Base-by-base conservation (phyloP, 2,888 invertebrate species). In the Strigamia maritima region DNA sequence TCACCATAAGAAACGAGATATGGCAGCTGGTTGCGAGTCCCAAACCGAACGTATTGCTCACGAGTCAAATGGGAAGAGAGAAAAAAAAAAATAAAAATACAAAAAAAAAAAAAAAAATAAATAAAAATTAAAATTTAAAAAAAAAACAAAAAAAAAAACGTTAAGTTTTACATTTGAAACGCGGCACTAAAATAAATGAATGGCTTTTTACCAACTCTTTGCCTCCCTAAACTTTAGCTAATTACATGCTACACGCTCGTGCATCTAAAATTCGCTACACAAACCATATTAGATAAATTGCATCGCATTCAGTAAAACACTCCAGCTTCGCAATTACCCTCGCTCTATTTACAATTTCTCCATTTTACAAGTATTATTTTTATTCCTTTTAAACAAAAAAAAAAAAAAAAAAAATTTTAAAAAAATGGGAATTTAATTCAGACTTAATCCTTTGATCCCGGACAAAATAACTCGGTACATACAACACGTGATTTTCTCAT, bases 1-100 rank as follows among this genome's bases (percentile, higher is more conserved):
- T 70, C 70, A 70, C 70, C 70, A 70, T 70, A 70, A 70, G 70
- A 70, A 70, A 70, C 70, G 70, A 60, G 60, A 70, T 70, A 70
- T 70, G 70, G 24, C 70, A 70, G 70, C 70, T 70, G 70, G 12
- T 54, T 70, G 70, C 26, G 26, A 28, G 14, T 28, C 26, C 28
- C 24, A 70, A 60, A 70, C 70, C 70, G 28, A 26, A 70, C 26
- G 70, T 4, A 70, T 70, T 70, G 26, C 70, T 70, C 70, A 28
- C 54, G 54, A 54, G 19, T 44, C 44, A 14, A 14, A 6, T 44
- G 54, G 8, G 8, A n/a, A n/a, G 19, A 54, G 14, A 44, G 14
- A 12, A 3, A 16, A 7, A n/a, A n/a, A 7, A 7, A 44, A 44
- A 44, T 4, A 44, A 44, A 44, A 44, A 44, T 44, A 6, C 7